Conservation (phyloP, 2,113 vertebrate species). For the Gallinago media region DNA sequence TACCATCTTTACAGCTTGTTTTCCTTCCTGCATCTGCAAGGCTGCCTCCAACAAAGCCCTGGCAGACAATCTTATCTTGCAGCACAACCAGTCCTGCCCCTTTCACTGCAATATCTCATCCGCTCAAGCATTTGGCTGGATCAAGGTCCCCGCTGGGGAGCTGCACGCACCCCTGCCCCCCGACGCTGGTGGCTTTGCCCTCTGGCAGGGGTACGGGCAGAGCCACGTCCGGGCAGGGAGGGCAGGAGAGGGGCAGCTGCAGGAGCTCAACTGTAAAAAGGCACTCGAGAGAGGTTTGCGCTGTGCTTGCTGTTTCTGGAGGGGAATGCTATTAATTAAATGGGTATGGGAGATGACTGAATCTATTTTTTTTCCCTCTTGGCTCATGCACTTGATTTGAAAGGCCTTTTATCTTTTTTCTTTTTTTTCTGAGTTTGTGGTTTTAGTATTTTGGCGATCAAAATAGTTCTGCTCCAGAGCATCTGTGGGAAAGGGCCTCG, state of each 20-base stretch:
- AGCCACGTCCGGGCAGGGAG: accelerated
- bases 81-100: conserved; percentile 5
- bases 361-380: background rate
- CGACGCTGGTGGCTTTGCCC: accelerated
- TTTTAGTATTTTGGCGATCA: background rate
- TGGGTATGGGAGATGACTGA: background rate
- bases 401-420: background rate
- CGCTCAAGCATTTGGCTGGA: background rate
- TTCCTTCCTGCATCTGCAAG: conserved; percentile 37
- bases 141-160: background rate
- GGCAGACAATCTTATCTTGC: conserved; percentile 51
- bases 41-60: conserved; percentile 40
- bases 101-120: background rate
- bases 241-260: background rate
- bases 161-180: accelerated
- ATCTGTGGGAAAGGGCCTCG: background rate
- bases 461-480: background rate
- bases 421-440: background rate
- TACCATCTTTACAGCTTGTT: conserved; percentile 43
- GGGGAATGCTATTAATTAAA: background rate
- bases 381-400: background rate
- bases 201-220: background rate
- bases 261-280: accelerated
- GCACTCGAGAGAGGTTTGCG: accelerated
- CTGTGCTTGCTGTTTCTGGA: accelerated